phyloP scores from a whole-genome alignment of 30 jellyfish, hydroid and myxozoan genomes.

The Cassiopea andromeda region DNA sequence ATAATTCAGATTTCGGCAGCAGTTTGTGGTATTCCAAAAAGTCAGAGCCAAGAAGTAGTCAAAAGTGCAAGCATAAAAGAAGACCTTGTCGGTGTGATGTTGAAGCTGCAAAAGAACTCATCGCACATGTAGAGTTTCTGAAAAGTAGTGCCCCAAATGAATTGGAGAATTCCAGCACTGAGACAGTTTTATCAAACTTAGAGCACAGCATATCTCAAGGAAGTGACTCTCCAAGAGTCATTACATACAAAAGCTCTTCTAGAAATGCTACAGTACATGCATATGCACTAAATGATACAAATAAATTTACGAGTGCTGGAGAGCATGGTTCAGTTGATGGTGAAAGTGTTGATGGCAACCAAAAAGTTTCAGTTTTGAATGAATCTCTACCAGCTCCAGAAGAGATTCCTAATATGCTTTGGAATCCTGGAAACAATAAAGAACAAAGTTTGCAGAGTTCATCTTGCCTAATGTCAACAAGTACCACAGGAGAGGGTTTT shows the following conservation, averaged over 20 bases:
- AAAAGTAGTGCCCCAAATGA: not conserved
- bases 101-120: slow-evolving; percentile 5
- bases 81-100: slow-evolving; percentile 56
- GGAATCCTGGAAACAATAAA: no score
- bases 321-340: no score
- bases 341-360: no score
- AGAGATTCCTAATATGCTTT: no score
- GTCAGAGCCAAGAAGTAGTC: slow-evolving; percentile 1
- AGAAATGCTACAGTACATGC: no score
- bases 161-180: not conserved
- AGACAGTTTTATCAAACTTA: not conserved
- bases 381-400: no score
- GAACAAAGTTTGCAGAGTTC: no score
- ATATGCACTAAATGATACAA: no score
- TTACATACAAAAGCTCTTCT: not conserved
- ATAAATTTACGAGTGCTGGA: no score
- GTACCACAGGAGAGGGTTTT: no score
- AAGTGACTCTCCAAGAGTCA: not conserved
- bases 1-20: not conserved
- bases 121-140: not conserved
- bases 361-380: no score
- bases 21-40: not conserved
- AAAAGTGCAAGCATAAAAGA: slow-evolving; percentile 56
- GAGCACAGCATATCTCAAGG: not conserved
- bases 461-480: no score